Base-by-base conservation (phyloP, 2,797 vertebrate genomes). In the Gymnothorax javanicus region DNA sequence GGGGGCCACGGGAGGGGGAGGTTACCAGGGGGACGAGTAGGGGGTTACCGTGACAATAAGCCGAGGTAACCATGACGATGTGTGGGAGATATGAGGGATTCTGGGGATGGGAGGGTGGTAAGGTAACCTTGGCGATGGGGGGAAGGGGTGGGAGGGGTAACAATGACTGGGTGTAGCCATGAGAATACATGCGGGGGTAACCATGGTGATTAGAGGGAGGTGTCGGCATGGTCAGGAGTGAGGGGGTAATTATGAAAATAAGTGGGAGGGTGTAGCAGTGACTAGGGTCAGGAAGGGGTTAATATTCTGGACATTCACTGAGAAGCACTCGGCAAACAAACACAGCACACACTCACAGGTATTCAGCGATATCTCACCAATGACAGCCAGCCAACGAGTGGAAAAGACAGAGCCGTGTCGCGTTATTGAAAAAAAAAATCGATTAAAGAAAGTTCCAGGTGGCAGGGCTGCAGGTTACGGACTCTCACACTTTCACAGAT, bases 41-140 rank as follows among this genome's bases (percentile, higher is more conserved):
- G 59, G 59, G 59, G 59, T 62, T 15, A 98, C 91, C 97, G 98
- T 1, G 97, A 98, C 77, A 97, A 98, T 83, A 2, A 43, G 33
- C 33, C 2, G 33, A 43, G 33, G 33, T 62, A 62, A 98, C 91
- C 97, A 98, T 1, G 97, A 98, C 77, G 97, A 98, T 83, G 12
- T 62, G 23, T 23, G n/a, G 7, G 67, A 7, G 6, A 8, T n/a
- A 7, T 25, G 23, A 43, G 33, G 33, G 23, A n/a, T 25, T 23
- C 23, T n/a, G 67, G 59, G 59, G 59, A 43, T 43, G 33, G 33
- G 59, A 17, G 59, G 59, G 4, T 60, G 59, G 59, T 60, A 17
- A 60, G 17, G 59, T 9, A 60, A 17, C 59, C 59, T 60, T 60
- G 17, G 59, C 9, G 9, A 60, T 17, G 59, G 9, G 9, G 9